These are phyloP conservation scores for Pipistrellus pipistrellus DNA, from an alignment of 2,797 vertebrate species.

Conservation along the genomic window DNA sequence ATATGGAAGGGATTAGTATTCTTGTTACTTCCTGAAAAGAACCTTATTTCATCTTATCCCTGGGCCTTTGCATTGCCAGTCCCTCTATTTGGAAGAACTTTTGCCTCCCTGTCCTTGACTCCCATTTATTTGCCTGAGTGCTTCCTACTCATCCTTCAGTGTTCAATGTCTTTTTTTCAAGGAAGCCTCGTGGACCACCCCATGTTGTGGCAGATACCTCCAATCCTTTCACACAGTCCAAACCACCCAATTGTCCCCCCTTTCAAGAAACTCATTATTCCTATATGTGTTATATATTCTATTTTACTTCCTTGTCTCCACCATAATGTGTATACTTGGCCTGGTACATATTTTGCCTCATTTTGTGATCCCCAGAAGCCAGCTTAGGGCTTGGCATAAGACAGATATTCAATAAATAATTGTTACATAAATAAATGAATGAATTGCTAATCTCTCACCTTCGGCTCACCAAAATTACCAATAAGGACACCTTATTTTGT, in stretches of 20 bases:
- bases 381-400: not conserved
- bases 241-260: not conserved
- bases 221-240: not conserved
- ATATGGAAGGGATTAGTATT: not conserved
- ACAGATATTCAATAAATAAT: not conserved
- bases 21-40: not conserved
- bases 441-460: constrained; percentile 26
- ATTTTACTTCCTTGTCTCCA: not conserved
- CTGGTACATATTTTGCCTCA: not conserved
- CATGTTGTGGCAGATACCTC: not conserved
- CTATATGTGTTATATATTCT: not conserved
- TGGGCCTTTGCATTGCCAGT: not conserved
- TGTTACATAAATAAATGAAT: constrained; percentile 46
- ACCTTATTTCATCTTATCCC: not conserved
- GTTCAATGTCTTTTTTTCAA: not conserved
- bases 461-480: constrained; percentile 50
- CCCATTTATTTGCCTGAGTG: not conserved
- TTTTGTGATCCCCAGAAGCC: not conserved
- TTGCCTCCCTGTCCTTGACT: not conserved
- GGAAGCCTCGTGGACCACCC: not conserved
- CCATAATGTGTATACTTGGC: not conserved
- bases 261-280: not conserved
- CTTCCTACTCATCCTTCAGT: not conserved
- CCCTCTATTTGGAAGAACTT: not conserved
- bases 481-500: constrained; percentile 37